Evolutionary conservation across 2,797 vertebrate species (phyloP), one percentile per base, ranked within the genome.

Genomic region (Loris lydekkerianus): DNA sequence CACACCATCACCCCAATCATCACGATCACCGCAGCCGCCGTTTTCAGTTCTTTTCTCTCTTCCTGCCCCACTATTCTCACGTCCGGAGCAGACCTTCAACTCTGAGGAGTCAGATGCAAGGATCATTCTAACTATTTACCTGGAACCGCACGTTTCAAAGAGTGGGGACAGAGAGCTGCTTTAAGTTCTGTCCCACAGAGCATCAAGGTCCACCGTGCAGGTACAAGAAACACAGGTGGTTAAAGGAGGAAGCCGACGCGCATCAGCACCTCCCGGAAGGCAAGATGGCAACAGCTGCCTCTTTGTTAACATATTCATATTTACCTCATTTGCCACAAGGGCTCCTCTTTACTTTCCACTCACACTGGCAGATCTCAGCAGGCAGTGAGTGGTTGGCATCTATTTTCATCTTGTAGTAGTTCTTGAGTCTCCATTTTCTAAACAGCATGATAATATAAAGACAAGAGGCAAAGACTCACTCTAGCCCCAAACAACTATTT

Each of bases 361-460:
- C 94, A 87, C 89, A 92, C 86, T 82, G 73, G 93, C 92, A 92
- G 87, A 83, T 72, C 81, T 73, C 96, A 96, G 96, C 96, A 97
- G 89, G 94, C 94, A 88, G 53, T 75, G 37, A 94, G 80, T 77
- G 67, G 90, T 25, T 94, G 91, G 90, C 87, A 84, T 96, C 93
- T 94, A 93, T 96, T 94, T 96, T 67, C 96, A 96, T 94, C 91
- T 78, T 87, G 63, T 87, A 94, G 91, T 65, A 92, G 69, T 83
- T 88, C 94, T 94, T 49, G 40, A 95, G 60, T 81, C 72, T 95
- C 94, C 84, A 92, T 96, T 96, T 97, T 93, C 95, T 88, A 91
- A 96, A 86, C 86, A 97, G 95, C 78, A 25, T 83, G 89, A 78
- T 89, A 58, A 77, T 69, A 72, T 29, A 73, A 81, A 96, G 80